phyloP scores from a whole-genome alignment of 2,888 invertebrate genomes.

The Orchestes rusci region DNA sequence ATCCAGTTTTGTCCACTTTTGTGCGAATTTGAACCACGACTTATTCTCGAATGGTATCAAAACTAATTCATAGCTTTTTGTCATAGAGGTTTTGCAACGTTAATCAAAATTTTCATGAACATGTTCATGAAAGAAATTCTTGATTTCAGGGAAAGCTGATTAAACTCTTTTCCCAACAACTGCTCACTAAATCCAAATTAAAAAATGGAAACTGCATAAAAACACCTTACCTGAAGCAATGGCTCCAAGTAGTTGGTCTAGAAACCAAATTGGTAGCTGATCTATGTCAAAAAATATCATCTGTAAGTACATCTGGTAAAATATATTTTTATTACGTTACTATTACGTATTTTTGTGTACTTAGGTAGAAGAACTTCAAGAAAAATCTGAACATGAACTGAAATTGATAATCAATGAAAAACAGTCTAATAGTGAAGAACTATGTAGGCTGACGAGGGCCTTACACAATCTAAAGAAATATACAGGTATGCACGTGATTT shows the following conservation, averaged over 20 bases:
- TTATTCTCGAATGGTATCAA: no score
- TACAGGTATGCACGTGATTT: conserved; percentile 53
- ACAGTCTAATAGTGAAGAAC: conserved; percentile 68
- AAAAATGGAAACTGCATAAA: conserved; percentile 58
- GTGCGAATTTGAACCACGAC: no score
- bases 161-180: conserved; percentile 84
- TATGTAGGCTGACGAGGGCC: conserved; percentile 72
- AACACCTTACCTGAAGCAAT: conserved; percentile 78
- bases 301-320: conserved; percentile 40
- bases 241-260: conserved; percentile 88
- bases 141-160: conserved; percentile 77
- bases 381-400: conserved; percentile 77
- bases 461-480: conserved; percentile 80
- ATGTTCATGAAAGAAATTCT: not conserved
- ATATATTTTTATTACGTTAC: not conserved
- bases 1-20: no score
- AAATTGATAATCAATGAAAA: conserved; percentile 60
- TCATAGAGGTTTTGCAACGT: no score
- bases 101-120: no score
- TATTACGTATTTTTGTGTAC: not conserved
- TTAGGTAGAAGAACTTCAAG: conserved; percentile 68
- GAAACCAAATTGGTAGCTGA: conserved; percentile 65
- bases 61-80: no score
- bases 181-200: conserved; percentile 77
- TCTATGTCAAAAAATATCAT: conserved; percentile 62